Conservation (phyloP, 2,888 invertebrate species). For the Ennomos quercinarius region DNA sequence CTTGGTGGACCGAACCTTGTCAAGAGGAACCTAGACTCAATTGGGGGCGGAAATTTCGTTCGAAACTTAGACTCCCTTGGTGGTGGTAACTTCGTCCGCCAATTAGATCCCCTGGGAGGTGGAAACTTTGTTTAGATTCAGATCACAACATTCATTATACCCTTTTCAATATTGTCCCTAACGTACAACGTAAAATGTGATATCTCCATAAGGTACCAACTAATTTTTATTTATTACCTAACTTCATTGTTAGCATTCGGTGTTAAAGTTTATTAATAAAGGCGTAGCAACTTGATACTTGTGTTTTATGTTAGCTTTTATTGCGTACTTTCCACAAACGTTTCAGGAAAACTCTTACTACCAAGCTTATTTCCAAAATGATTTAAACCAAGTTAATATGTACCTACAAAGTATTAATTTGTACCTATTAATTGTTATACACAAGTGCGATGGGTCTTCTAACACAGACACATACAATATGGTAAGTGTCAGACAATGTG, state of each 20-base stretch:
- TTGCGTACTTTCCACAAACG: not conserved
- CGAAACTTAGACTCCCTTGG: conserved; percentile 77
- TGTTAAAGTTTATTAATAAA: conserved; percentile 59
- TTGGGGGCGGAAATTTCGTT: conserved; percentile 74
- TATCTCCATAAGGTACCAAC: conserved; percentile 46
- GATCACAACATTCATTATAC: conserved; percentile 34
- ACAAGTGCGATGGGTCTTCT: not conserved
- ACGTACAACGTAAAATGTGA: conserved; percentile 55
- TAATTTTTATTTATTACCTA: conserved; percentile 49
- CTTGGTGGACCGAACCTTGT: conserved; percentile 76
- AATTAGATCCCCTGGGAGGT: conserved; percentile 70
- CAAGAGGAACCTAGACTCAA: conserved; percentile 72
- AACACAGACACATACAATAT: not conserved
- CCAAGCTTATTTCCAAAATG: no score
- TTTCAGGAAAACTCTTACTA: not conserved
- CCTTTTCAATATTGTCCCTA: conserved; percentile 25
- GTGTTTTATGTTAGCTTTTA: conserved; percentile 8
- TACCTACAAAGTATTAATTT: not conserved
- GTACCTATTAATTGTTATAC: not conserved
- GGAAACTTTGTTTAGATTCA: conserved; percentile 67
- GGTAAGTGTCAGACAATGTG: conserved; percentile 1
- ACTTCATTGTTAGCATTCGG: conserved; percentile 46
- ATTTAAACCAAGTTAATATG: no score
- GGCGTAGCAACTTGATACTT: conserved; percentile 47
- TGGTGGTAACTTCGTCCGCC: conserved; percentile 78